A percentile compares a stretch with the other conserved stretches of the same genome.
phyloP scores from a whole-genome alignment of 2,888 invertebrate species.

The Tromatobia lineatoria region DNA sequence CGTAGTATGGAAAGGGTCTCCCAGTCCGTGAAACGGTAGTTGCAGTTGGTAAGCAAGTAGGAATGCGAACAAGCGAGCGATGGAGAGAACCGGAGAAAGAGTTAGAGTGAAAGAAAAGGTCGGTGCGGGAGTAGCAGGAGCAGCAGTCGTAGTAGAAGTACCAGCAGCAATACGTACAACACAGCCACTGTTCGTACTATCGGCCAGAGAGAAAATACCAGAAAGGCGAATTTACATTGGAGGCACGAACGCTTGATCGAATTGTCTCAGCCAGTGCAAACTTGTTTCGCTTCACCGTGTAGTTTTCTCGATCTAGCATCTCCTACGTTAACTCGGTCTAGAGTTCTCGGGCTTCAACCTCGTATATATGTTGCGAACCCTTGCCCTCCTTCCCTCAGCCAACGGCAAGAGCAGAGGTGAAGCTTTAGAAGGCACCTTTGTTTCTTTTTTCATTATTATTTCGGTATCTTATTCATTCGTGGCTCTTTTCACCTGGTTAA shows the following conservation, averaged over 20 bases:
- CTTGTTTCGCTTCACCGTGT: conserved; percentile 67
- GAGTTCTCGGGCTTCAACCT: conserved; percentile 19
- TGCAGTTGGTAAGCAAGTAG: conserved; percentile 21
- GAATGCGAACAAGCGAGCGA: conserved; percentile 33
- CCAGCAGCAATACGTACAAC: conserved; percentile 1
- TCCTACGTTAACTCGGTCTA: neutral
- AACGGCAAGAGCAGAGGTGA: conserved; percentile 24
- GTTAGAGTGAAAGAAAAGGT: conserved; percentile 11
- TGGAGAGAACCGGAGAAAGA: conserved; percentile 26
- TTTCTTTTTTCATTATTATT: conserved; percentile 66
- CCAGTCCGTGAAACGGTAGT: conserved; percentile 39
- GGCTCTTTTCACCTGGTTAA: no score
- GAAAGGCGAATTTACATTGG: conserved; percentile 71
- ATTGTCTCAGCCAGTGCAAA: conserved; percentile 69
- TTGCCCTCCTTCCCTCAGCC: neutral
- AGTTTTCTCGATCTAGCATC: conserved; percentile 60
- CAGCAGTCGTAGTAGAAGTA: neutral
- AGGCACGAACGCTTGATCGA: conserved; percentile 69
- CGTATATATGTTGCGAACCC: neutral
- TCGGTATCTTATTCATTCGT: conserved; percentile 61
- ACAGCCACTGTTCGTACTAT: neutral
- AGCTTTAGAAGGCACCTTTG: conserved; percentile 21
- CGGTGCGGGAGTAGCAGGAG: neutral
- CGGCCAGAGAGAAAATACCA: conserved; percentile 47
- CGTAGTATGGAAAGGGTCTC: conserved; percentile 45